Percentiles rank a stretch among this genome's conserved stretches.
Evolutionary conservation across 2,113 vertebrate species (phyloP).

Genomic region (Bujurquina vittata): DNA sequence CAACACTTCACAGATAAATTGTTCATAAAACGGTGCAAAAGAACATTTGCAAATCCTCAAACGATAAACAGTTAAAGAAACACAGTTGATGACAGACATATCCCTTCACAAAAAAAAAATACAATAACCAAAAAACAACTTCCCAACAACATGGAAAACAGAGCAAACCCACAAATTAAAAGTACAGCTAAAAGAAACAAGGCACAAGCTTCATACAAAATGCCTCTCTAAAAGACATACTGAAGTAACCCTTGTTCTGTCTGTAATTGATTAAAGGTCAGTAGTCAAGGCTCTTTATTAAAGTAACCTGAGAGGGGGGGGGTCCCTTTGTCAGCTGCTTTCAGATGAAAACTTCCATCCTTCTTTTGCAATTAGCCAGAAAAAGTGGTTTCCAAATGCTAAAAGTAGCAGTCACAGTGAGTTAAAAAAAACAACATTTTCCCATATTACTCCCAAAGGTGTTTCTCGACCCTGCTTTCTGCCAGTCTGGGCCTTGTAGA

Average conservation of each 20-base stretch:
- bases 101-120: not conserved
- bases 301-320: conserved; percentile 70
- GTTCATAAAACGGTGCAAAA: conserved; percentile 7
- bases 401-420: conserved; percentile 62
- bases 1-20: not conserved
- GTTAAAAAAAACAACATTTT: conserved; percentile 46
- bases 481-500: conserved; percentile 27
- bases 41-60: conserved; percentile 40
- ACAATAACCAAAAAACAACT: not conserved
- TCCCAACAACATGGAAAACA: not conserved
- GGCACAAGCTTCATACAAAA: conserved; percentile 61
- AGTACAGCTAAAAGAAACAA: conserved; percentile 55
- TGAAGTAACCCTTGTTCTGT: conserved; percentile 25
- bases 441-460: conserved; percentile 24
- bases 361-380: conserved; percentile 32
- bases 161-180: conserved; percentile 39
- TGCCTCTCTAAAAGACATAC: conserved; percentile 33
- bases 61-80: not conserved
- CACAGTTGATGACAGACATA: not conserved
- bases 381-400: conserved; percentile 39
- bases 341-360: conserved; percentile 37
- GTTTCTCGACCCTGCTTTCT: conserved; percentile 51
- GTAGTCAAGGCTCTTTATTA: conserved; percentile 60
- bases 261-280: conserved; percentile 61
- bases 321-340: conserved; percentile 47